Percentiles rank a stretch among this genome's conserved stretches.
Conservation (phyloP, 92 coral and sea anemone genomes). For the Umimayanthus kanabou region DNA sequence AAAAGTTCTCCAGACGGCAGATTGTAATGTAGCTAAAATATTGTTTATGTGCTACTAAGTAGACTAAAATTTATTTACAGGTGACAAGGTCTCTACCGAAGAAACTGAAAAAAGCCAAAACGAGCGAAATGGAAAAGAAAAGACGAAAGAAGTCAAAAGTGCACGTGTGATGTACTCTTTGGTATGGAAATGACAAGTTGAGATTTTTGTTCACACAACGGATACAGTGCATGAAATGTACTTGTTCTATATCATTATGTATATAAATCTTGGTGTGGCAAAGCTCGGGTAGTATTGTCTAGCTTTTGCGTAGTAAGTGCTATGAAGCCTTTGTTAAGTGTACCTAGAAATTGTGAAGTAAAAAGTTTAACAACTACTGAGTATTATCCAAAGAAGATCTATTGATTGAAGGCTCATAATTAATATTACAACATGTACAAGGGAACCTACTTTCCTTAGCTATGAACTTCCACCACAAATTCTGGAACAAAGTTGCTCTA, state of each 20-base stretch:
- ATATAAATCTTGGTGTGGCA: too few species aligned
- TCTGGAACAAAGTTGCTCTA: too few species aligned
- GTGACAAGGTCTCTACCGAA: constrained; percentile 28
- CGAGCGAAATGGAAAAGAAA: constrained; percentile 39
- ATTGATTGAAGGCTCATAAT: too few species aligned
- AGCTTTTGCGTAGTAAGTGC: background rate
- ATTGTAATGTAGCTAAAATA: constrained; percentile 7
- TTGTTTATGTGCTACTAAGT: constrained; percentile 12
- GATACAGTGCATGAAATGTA: background rate
- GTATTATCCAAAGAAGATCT: too few species aligned
- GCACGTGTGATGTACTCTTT: constrained; percentile 78
- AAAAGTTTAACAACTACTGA: background rate
- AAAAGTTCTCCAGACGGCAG: constrained; percentile 8
- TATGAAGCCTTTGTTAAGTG: background rate
- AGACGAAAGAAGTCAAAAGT: constrained; percentile 32
- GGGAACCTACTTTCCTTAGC: too few species aligned
- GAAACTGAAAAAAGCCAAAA: constrained; percentile 29
- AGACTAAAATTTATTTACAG: constrained; percentile 18
- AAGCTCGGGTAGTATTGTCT: background rate
- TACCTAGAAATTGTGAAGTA: background rate
- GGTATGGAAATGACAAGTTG: constrained; percentile 37
- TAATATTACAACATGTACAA: too few species aligned
- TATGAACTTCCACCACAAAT: too few species aligned
- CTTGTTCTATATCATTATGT: background rate
- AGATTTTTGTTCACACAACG: background rate